Evolutionary conservation across 2,797 vertebrate species (phyloP).

Genomic region (Fratercula arctica): DNA sequence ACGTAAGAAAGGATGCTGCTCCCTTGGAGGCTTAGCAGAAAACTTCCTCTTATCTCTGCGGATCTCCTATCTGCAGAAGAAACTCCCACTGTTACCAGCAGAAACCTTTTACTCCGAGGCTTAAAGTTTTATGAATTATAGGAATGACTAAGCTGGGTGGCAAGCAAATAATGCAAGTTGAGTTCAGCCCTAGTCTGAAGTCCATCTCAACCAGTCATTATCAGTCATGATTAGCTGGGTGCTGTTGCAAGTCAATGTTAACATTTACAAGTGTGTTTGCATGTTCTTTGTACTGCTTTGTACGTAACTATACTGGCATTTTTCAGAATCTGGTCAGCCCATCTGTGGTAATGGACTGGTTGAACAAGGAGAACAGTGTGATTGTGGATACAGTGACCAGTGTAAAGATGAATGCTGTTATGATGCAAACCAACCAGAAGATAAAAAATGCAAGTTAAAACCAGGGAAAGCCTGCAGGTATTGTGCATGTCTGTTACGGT

Average conservation of each 20-base stretch:
- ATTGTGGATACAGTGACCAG: slow-evolving; percentile 95
- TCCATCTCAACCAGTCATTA: background rate
- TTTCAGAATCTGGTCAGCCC: slow-evolving; percentile 93
- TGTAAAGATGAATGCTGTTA: slow-evolving; percentile 91
- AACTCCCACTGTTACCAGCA: background rate
- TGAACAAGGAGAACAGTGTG: slow-evolving; percentile 90
- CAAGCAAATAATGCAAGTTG: background rate
- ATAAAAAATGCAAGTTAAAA: slow-evolving; percentile 86
- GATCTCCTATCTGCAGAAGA: background rate
- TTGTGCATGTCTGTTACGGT: background rate
- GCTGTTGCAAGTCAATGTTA: background rate
- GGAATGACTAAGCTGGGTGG: background rate
- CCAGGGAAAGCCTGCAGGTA: slow-evolving; percentile 88
- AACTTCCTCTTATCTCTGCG: background rate
- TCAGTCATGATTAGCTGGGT: background rate
- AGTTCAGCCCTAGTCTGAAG: background rate
- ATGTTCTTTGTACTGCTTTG: background rate
- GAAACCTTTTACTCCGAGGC: background rate
- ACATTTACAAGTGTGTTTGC: background rate
- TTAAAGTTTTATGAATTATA: background rate
- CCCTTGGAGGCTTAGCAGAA: background rate
- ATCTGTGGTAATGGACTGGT: slow-evolving; percentile 97
- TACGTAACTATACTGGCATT: background rate
- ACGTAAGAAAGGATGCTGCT: background rate
- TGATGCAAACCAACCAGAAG: slow-evolving; percentile 83